Evolutionary conservation across 2,797 vertebrate species (phyloP), one percentile per base, ranked within the genome.

Genomic region (Brachymystax lenok): DNA sequence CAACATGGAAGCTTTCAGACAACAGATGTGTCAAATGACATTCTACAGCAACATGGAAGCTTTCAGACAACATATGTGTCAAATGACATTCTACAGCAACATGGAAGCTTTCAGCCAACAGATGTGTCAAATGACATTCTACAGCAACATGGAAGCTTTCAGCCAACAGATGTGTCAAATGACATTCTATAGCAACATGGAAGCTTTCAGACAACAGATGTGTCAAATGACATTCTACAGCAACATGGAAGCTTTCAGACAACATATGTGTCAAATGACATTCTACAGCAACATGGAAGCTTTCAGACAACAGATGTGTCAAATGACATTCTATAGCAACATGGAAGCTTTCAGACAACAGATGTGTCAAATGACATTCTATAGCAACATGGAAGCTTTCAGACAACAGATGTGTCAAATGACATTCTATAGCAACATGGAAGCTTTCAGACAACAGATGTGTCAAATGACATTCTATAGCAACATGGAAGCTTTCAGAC

Each of bases 381-480:
- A 28, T 2, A 28, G 72, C 85, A 83, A 50, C 1, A 28, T 28
- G 28, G n/a, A n/a, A n/a, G n/a, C n/a, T n/a, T n/a, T n/a, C n/a
- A n/a, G n/a, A n/a, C n/a, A n/a, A n/a, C n/a, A 30, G 28, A 28
- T 28, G 28, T 1, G 28, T 2, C 28, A 28, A 28, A 28, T 2
- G 28, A 28, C 2, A 28, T 28, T 28, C 28, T 28, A 28, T 2
- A 28, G 72, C 85, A 83, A 50, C 1, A 28, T 28, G 28, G 33
- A 17, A 33, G 30, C 28, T 16, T 19, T 14, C 80, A 40, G 30
- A 16, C 50, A 54, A n/a, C 17, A 30, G 83, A 80, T 46, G 84
- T 83, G 88, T 79, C 88, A 85, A 77, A 85, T 87, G 88, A 92
- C 90, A 90, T 93, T 90, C 90, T 91, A 85, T 82, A 72, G 72